Conservation (phyloP, 2,888 invertebrate genomes). For the Diachrysia chrysitis region DNA sequence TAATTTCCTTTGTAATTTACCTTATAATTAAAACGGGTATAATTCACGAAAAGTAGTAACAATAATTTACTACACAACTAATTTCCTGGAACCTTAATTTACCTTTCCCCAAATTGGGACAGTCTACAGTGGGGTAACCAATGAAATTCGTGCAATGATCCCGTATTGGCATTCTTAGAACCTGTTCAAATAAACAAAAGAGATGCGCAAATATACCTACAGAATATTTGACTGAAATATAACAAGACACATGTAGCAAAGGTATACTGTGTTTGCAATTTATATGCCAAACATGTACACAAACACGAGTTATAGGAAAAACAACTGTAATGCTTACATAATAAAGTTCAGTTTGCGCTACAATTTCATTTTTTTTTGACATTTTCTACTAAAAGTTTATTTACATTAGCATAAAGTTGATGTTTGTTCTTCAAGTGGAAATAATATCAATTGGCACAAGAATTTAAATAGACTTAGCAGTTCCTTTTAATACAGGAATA, state of each 20-base stretch:
- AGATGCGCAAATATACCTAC: constrained; percentile 8
- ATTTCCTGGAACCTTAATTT: constrained; percentile 51
- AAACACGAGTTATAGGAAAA: no score
- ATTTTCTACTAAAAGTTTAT: no score
- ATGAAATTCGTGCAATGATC: constrained; percentile 31
- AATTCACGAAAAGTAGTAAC: constrained; percentile 37
- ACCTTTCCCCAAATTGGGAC: constrained; percentile 45
- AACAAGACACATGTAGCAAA: no score
- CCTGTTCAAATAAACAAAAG: constrained; percentile 33
- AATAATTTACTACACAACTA: constrained; percentile 46
- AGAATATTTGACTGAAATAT: neutral
- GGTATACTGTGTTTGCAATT: no score
- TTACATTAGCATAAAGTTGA: no score
- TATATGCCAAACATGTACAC: no score
- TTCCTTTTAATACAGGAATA: neutral
- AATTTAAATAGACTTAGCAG: no score
- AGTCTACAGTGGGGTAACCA: constrained; percentile 24
- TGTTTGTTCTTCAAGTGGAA: no score
- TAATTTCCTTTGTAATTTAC: constrained; percentile 37
- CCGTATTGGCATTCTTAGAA: constrained; percentile 39
- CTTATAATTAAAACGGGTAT: constrained; percentile 25
- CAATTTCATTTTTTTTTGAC: no score
- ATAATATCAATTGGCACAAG: no score
- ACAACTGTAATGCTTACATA: no score
- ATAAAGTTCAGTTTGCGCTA: no score